These are phyloP conservation scores for Molossus molossus DNA, from an alignment of 2,797 vertebrate genomes.

Conservation along the genomic window DNA sequence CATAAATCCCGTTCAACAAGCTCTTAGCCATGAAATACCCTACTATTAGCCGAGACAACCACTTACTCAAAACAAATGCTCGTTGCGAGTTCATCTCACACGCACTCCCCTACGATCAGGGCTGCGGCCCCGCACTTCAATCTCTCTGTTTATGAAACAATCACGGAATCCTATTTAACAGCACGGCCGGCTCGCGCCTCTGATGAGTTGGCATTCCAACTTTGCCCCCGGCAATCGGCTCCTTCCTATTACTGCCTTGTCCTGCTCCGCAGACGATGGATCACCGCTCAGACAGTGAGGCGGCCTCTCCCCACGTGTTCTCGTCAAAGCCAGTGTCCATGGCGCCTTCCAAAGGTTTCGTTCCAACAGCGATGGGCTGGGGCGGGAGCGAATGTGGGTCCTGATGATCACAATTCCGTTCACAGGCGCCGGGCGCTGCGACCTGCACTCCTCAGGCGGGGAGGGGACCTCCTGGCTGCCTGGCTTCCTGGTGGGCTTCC, in stretches of 20 bases:
- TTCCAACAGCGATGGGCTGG: rapidly evolving
- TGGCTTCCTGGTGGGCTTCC: background rate
- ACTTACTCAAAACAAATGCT: slow-evolving; percentile 88
- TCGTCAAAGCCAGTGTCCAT: slow-evolving; percentile 91
- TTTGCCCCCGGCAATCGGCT: slow-evolving; percentile 92
- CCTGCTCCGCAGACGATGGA: slow-evolving; percentile 94
- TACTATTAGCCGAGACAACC: slow-evolving; percentile 73
- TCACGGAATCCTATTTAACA: slow-evolving; percentile 95
- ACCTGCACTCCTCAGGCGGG: background rate
- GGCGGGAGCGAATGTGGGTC: background rate
- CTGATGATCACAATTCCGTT: background rate
- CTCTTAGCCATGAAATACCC: slow-evolving; percentile 71
- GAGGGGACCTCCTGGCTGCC: no score
- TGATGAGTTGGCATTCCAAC: slow-evolving; percentile 91
- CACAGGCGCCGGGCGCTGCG: rapidly evolving
- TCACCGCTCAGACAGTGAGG: slow-evolving; percentile 84
- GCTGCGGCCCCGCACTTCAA: slow-evolving; percentile 85
- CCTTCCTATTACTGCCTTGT: slow-evolving; percentile 93
- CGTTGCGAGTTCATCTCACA: slow-evolving; percentile 88
- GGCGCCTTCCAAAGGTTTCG: slow-evolving; percentile 80
- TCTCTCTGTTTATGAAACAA: slow-evolving; percentile 94
- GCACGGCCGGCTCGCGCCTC: slow-evolving; percentile 91
- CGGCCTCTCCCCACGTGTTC: slow-evolving; percentile 88
- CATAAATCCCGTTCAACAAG: slow-evolving; percentile 77
- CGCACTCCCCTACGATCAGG: slow-evolving; percentile 82